Base-by-base conservation (phyloP, 2,888 invertebrate species). In the Acanthosoma haemorrhoidale region DNA sequence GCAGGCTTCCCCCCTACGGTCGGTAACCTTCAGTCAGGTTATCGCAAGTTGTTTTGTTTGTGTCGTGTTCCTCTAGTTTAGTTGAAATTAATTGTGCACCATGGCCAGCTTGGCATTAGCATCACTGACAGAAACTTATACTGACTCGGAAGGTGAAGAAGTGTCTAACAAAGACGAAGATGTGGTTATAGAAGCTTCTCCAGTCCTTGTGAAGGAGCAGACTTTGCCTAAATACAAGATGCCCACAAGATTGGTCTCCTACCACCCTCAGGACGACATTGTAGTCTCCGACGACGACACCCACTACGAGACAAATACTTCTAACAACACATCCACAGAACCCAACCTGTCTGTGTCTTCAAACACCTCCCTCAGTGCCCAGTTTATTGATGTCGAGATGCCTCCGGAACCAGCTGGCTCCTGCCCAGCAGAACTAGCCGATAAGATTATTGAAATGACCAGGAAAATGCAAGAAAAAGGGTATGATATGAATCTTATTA, bases 61-160 rank as follows among this genome's bases (percentile, higher is more conserved):
- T n/a, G n/a, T n/a, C n/a, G n/a, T n/a, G n/a, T n/a, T n/a, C n/a
- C n/a, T n/a, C n/a, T n/a, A n/a, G n/a, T n/a, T n/a, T n/a, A n/a
- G n/a, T n/a, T n/a, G n/a, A n/a, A n/a, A n/a, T n/a, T n/a, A n/a
- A n/a, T n/a, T n/a, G n/a, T n/a, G 16, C 51, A 31, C n/a, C 1
- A 71, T 69, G 67, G 57, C 69, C 21, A 69, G 69, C 21, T 59
- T 70, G n/a, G 70, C 70, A 13, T 18, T 69, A 25, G 41, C 69
- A 5, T 72, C 92, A 64, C 83, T 94, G 75, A 94, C 93, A 64
- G 94, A 92, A 31, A 91, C 91, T 51, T 94, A 94, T 80, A 94
- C 94, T 1, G 94, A 94, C 80, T 94, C 94, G 0, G 94, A 94
- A 81, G 92, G 90, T 66, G 94, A 94, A 80, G 92, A 92, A 43